Base-by-base conservation (phyloP, 2,797 vertebrate genomes). In the Sebastes alutus region DNA sequence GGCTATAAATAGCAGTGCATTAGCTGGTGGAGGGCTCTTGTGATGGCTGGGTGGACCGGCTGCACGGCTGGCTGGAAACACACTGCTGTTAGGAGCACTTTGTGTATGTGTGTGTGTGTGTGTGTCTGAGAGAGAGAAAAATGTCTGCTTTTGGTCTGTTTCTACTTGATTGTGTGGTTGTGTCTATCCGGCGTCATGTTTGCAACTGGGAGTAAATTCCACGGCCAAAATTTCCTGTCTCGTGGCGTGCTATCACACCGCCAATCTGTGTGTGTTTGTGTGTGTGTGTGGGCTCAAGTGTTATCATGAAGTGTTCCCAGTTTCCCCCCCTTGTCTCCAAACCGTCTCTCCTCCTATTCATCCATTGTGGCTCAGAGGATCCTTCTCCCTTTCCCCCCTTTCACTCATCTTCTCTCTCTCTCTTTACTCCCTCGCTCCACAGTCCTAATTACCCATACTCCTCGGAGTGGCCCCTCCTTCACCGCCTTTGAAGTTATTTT, bases 401-500 rank as follows among this genome's bases (percentile, higher is more conserved):
- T 88, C 84, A 78, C 86, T 89, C 85, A 73, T 86, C 82, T 85
- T 83, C 90, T 89, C 82, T 60, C 56, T 79, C 84, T 80, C 38
- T 42, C 79, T 79, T 33, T 35, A 60, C 81, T 72, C 71, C 74
- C 77, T 69, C 73, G n/a, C 80, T 82, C 83, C 82, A 84, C 87
- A 72, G 70, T 85, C 88, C 91, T 93, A 94, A 95, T 94, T 94
- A 94, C 88, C 91, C 92, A 87, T 56, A 89, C 82, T 93, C 80
- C 88, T 91, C 81, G 7, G 80, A 85, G 84, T 90, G 90, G 90
- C 88, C 85, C 86, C 93, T 92, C 88, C 90, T 87, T 90, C 71
- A 61, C 62, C 84, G 61, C 72, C 93, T 95, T 94, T 94, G 93
- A 94, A 92, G 94, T 93, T 94, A 92, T 94, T 94, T 94, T 89